phyloP scores from a whole-genome alignment of 2,113 vertebrate genomes.

The Pelusios castaneus region DNA sequence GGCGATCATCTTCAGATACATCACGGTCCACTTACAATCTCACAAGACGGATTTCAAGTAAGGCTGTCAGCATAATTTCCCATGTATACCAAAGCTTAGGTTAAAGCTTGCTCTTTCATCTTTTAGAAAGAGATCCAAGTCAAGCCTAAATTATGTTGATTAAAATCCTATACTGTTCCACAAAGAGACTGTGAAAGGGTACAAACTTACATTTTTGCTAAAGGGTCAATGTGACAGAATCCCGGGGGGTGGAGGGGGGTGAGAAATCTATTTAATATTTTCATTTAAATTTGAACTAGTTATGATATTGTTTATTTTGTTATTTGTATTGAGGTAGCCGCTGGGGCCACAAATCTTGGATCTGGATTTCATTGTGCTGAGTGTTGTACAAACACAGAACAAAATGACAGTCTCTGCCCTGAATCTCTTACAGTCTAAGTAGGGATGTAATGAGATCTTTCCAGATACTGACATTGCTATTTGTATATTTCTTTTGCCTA shows the following conservation, averaged over 20 bases:
- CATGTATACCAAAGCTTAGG: conserved; percentile 8
- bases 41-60: conserved; percentile 85
- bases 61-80: conserved; percentile 38
- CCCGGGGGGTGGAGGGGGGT: neutral
- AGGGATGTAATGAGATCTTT: accelerated
- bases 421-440: neutral
- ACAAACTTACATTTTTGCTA: neutral
- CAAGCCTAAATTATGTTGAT: neutral
- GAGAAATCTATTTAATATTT: neutral
- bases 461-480: accelerated
- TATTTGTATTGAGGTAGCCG: neutral
- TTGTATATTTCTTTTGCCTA: conserved; percentile 28
- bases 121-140: conserved; percentile 25
- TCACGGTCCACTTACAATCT: conserved; percentile 86
- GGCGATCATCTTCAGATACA: conserved; percentile 80
- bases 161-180: neutral
- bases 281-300: neutral
- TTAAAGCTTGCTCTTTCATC: neutral
- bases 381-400: accelerated
- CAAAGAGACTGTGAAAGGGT: neutral
- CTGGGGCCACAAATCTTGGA: neutral
- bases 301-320: neutral
- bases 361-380: neutral
- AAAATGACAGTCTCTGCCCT: neutral
- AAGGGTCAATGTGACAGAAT: accelerated